phyloP scores from a whole-genome alignment of 1,140 invertebrate species.

The Temnothorax longispinosus region DNA sequence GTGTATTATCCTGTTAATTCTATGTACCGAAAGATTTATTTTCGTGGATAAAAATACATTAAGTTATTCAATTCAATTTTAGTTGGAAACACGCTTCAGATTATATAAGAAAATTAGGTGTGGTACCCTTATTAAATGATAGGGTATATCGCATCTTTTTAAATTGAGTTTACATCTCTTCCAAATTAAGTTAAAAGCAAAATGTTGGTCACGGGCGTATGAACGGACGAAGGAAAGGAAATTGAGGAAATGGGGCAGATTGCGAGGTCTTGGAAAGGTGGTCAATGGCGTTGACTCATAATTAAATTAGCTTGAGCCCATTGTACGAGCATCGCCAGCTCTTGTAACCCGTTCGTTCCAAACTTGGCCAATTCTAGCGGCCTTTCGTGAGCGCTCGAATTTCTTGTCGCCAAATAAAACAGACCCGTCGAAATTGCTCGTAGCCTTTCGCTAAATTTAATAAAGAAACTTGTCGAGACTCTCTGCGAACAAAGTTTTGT shows the following conservation, averaged over 20 bases:
- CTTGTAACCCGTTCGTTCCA: constrained; percentile 13
- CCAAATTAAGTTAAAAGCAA: neutral
- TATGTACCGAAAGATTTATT: neutral
- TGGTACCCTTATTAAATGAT: constrained; percentile 10
- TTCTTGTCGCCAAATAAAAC: constrained; percentile 59
- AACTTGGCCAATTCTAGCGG: constrained; percentile 2
- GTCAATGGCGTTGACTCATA: constrained; percentile 62
- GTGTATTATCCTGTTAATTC: neutral
- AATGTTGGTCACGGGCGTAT: neutral
- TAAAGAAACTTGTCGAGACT: constrained; percentile 33
- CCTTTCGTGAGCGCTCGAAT: neutral
- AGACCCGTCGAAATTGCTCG: constrained; percentile 28
- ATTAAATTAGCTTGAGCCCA: constrained; percentile 62
- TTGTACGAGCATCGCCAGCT: constrained; percentile 24
- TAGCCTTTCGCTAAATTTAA: constrained; percentile 48
- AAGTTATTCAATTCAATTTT: neutral
- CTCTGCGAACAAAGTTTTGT: constrained; percentile 19
- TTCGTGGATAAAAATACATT: neutral
- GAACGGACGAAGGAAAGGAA: constrained; percentile 6
- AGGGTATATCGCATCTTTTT: neutral
- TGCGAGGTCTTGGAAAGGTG: constrained; percentile 4
- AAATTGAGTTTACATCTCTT: constrained; percentile 38
- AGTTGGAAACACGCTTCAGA: neutral
- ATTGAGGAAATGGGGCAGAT: constrained; percentile 39
- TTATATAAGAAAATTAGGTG: constrained; percentile 4